These are phyloP conservation scores for Peromyscus leucopus DNA, from an alignment of 2,113 vertebrate species.

Conservation along the genomic window DNA sequence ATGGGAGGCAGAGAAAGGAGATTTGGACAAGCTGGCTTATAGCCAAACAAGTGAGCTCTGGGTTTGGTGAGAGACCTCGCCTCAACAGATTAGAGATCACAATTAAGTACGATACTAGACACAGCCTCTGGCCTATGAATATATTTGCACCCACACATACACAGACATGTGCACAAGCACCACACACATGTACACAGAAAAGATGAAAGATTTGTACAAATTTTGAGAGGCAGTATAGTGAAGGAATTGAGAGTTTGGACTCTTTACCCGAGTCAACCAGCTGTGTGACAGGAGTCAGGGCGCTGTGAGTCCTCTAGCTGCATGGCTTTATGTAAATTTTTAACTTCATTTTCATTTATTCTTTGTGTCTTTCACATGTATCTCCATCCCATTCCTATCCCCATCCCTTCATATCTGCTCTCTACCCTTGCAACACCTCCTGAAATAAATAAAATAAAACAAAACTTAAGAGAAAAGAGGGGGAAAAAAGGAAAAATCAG, in stretches of 20 bases:
- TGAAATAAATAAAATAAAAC: too few species aligned
- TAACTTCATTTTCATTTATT: too few species aligned
- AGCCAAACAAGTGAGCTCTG: background rate
- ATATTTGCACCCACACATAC: background rate
- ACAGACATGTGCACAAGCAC: background rate
- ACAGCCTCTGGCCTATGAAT: background rate
- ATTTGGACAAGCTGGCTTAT: background rate
- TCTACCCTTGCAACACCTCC: too few species aligned
- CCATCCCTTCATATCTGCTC: background rate
- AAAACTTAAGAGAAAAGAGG: background rate
- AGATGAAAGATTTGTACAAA: too few species aligned
- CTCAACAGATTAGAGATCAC: too few species aligned
- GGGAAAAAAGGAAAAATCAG: background rate
- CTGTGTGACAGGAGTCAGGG: too few species aligned
- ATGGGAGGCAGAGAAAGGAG: background rate
- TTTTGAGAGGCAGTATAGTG: fast-evolving
- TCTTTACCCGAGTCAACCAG: background rate
- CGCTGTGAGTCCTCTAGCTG: too few species aligned
- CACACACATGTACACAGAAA: background rate
- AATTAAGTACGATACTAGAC: too few species aligned
- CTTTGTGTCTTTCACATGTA: too few species aligned
- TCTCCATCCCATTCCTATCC: background rate
- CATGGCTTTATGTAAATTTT: background rate
- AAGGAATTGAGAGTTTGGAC: too few species aligned
- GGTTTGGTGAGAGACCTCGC: background rate